These are phyloP conservation scores for Epistrophe eligans DNA, from an alignment of 2,888 invertebrate genomes.

Conservation along the genomic window DNA sequence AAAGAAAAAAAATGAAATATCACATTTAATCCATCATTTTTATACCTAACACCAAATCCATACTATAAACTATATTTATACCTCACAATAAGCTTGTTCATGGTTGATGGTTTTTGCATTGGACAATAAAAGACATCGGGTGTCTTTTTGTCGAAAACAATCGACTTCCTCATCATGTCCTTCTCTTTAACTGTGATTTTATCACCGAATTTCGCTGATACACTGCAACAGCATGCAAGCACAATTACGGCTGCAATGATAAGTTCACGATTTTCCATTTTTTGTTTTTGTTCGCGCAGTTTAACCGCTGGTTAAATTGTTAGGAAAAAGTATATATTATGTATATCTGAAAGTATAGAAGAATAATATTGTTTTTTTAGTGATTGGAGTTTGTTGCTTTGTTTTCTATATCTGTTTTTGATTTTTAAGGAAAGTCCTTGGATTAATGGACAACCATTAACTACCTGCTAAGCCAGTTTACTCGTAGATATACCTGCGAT, in stretches of 20 bases:
- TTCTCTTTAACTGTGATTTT: constrained; percentile 84
- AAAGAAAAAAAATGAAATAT: constrained; percentile 19
- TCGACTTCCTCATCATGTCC: constrained; percentile 91
- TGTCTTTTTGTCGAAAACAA: constrained; percentile 91
- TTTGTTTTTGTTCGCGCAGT: neutral
- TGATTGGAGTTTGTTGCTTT: neutral
- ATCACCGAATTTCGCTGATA: constrained; percentile 78
- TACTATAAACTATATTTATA: constrained; percentile 70
- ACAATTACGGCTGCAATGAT: constrained; percentile 56
- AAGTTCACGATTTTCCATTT: constrained; percentile 60
- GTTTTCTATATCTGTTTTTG: constrained; percentile 1
- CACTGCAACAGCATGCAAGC: constrained; percentile 74
- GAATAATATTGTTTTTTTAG: constrained; percentile 8
- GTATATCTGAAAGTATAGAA: constrained; percentile 40
- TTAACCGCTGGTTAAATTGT: constrained; percentile 8
- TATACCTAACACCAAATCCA: neutral
- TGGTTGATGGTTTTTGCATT: constrained; percentile 90
- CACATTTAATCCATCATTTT: too few species aligned
- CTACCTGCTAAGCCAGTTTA: constrained; percentile 64
- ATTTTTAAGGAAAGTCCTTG: constrained; percentile 61
- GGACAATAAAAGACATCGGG: constrained; percentile 92
- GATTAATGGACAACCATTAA: constrained; percentile 50
- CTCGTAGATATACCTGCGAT: constrained; percentile 10
- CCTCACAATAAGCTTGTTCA: constrained; percentile 90
- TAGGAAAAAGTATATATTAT: neutral